Conservation (phyloP, 37 sponge, comb jelly and placozoan genomes). For the Cladorhizidae sp. region DNA sequence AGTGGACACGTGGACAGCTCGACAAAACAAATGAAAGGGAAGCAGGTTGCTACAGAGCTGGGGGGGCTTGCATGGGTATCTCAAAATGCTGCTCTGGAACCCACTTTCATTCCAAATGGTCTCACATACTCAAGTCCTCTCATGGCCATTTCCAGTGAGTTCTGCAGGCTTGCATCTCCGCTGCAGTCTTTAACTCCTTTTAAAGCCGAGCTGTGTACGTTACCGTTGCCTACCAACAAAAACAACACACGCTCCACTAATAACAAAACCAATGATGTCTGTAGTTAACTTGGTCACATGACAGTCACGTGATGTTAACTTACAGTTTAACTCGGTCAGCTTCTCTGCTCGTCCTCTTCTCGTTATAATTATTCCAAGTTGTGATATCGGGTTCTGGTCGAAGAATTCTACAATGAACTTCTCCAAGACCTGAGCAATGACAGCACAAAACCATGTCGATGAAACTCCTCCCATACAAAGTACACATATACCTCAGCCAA, state of each 20-base stretch:
- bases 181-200: background rate
- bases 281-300: background rate
- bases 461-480: too few relatives aligned
- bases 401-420: slow-evolving; percentile 84
- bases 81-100: too few relatives aligned
- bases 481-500: too few relatives aligned
- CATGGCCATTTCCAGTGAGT: slow-evolving; percentile 36
- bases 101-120: too few relatives aligned
- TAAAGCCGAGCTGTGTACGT: slow-evolving; percentile 16
- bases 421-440: slow-evolving; percentile 71
- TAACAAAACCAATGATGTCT: too few relatives aligned
- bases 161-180: slow-evolving; percentile 44
- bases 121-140: slow-evolving; percentile 42
- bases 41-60: too few relatives aligned
- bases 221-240: slow-evolving; percentile 18
- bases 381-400: slow-evolving; percentile 96
- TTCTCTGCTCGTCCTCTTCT: slow-evolving; percentile 84
- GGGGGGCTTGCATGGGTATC: too few relatives aligned
- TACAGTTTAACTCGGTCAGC: slow-evolving; percentile 75
- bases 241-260: too few relatives aligned
- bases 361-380: slow-evolving; percentile 83
- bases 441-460: too few relatives aligned
- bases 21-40: too few relatives aligned
- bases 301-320: background rate
- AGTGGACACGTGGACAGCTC: too few relatives aligned